Conservation (phyloP, 2,888 invertebrate genomes). For the Chaitophorus viminalis region DNA sequence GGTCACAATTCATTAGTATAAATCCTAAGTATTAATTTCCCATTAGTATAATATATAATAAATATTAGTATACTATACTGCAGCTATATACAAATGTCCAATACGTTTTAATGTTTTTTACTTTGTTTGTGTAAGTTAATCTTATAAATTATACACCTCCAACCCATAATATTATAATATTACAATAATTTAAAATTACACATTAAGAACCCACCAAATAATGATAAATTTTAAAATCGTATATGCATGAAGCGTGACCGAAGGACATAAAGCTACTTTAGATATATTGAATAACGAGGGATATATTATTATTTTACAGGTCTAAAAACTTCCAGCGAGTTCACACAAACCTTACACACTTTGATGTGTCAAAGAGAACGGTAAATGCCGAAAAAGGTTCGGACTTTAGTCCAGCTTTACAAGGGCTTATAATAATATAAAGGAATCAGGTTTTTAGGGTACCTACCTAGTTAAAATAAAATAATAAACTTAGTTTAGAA, state of each 20-base stretch:
- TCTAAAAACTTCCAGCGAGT: neutral
- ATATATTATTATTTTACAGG: neutral
- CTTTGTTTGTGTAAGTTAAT: no score
- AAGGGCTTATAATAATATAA: neutral
- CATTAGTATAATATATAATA: no score
- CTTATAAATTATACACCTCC: no score
- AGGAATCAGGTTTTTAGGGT: neutral
- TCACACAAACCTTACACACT: neutral
- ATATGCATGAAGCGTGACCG: neutral
- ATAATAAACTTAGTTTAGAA: neutral
- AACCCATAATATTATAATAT: no score
- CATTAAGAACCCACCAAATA: no score
- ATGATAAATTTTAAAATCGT: neutral
- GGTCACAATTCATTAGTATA: no score
- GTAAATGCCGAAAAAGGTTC: neutral
- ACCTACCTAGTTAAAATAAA: neutral
- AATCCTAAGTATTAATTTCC: no score
- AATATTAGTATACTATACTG: no score
- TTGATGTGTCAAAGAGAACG: slow-evolving; percentile 9
- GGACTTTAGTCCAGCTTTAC: neutral
- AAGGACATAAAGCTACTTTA: neutral
- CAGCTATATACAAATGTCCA: no score
- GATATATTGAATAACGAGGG: neutral
- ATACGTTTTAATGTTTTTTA: no score
- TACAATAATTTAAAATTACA: no score